Conservation (phyloP, 1,140 invertebrate genomes). For the Psilanteris sp. region DNA sequence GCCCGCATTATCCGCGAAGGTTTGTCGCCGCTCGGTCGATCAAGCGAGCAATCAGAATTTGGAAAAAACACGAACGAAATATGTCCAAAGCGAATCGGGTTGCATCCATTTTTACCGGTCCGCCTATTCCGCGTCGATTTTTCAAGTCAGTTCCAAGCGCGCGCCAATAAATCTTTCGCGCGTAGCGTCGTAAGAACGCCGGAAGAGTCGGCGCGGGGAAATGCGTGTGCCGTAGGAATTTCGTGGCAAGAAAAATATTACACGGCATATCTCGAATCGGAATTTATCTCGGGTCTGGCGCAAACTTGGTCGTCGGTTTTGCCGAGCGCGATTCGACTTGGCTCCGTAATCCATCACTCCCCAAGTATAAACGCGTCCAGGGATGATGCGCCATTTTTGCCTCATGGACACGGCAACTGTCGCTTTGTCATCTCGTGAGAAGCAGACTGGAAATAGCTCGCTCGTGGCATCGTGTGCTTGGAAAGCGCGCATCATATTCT, state of each 20-base stretch:
- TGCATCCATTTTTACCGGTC: no score
- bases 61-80: no score
- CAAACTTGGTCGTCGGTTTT: not conserved
- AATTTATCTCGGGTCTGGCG: no score
- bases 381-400: slow-evolving; percentile 7
- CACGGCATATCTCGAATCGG: slow-evolving; percentile 3
- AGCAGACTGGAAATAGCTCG: slow-evolving; percentile 17
- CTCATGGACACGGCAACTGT: slow-evolving; percentile 2
- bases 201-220: slow-evolving; percentile 11
- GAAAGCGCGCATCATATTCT: slow-evolving; percentile 18
- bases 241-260: slow-evolving; percentile 33
- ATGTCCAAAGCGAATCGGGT: no score
- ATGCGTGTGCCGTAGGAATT: slow-evolving; percentile 14
- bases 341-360: not conserved
- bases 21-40: no score
- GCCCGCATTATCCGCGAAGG: no score
- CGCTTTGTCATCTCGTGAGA: slow-evolving; percentile 24
- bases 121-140: not conserved
- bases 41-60: no score
- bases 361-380: not conserved
- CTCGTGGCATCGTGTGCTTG: not conserved
- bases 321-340: not conserved
- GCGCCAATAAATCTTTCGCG: slow-evolving; percentile 29
- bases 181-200: slow-evolving; percentile 10
- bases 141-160: slow-evolving; percentile 4